Evolutionary conservation across 2,888 invertebrate genomes (phyloP).

Genomic region (Melipona beecheii): DNA sequence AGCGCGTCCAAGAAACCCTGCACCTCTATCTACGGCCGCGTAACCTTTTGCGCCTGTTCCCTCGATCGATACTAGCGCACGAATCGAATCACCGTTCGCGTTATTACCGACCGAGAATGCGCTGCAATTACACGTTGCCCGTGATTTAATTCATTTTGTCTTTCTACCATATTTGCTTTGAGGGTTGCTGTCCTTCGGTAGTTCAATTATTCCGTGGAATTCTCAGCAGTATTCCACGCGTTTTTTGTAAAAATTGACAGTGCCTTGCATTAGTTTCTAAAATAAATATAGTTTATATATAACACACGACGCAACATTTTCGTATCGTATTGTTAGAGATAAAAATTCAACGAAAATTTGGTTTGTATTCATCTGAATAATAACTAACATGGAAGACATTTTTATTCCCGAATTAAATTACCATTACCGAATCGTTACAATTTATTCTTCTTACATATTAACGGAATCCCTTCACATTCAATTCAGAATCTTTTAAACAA

Average conservation of each 20-base stretch:
- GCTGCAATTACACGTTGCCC: neutral
- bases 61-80: slow-evolving; percentile 59
- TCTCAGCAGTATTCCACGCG: neutral
- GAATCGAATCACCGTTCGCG: neutral
- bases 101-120: slow-evolving; percentile 49
- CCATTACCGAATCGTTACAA: neutral
- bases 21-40: slow-evolving; percentile 45
- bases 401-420: neutral
- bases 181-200: neutral
- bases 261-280: neutral
- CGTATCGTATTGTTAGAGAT: too few relatives aligned
- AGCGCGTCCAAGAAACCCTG: slow-evolving; percentile 44
- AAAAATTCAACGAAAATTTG: neutral
- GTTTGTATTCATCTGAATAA: neutral
- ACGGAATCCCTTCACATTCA: neutral
- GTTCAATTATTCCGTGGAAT: neutral
- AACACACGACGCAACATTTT: neutral
- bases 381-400: neutral
- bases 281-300: neutral
- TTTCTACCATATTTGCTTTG: neutral
- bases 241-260: neutral
- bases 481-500: neutral
- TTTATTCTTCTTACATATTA: neutral
- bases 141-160: neutral
- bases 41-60: slow-evolving; percentile 36